Percentiles rank a stretch among this genome's conserved stretches.
phyloP scores from a whole-genome alignment of 1,140 invertebrate species.

The Drosophila setifemur region DNA sequence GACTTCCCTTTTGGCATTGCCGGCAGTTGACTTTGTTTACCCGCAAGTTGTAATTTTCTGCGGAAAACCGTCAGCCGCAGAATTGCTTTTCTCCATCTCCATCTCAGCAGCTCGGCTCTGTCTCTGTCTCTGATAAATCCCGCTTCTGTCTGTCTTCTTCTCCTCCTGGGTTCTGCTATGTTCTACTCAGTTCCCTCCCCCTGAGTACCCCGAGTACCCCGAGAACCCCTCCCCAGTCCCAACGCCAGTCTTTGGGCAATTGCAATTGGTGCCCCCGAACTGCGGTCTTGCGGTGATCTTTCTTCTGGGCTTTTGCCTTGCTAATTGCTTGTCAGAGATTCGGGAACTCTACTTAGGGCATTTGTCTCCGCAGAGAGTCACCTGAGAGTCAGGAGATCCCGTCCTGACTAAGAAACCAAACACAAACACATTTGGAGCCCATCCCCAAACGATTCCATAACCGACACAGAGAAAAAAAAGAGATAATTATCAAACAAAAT shows the following conservation, averaged over 20 bases:
- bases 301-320: slow-evolving; percentile 42
- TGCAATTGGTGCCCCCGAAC: slow-evolving; percentile 40
- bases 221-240: background rate
- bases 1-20: slow-evolving; percentile 5
- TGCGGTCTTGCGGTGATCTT: slow-evolving; percentile 37
- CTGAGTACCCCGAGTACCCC: background rate
- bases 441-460: too few relatives aligned
- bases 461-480: too few relatives aligned
- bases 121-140: slow-evolving; percentile 64
- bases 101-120: slow-evolving; percentile 12
- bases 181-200: too few relatives aligned
- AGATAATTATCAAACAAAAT: too few relatives aligned
- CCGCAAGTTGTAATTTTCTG: slow-evolving; percentile 80
- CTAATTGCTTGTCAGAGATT: slow-evolving; percentile 58
- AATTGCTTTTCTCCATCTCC: slow-evolving; percentile 64
- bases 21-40: slow-evolving; percentile 75
- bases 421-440: too few relatives aligned
- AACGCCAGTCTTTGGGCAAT: slow-evolving; percentile 19
- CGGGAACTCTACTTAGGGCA: slow-evolving; percentile 43
- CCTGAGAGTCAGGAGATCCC: background rate
- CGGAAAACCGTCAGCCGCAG: slow-evolving; percentile 72
- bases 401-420: too few relatives aligned
- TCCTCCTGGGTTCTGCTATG: background rate
- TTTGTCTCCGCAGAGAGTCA: slow-evolving; percentile 4
- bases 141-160: slow-evolving; percentile 63